Evolutionary conservation across 2,113 vertebrate species (phyloP), one percentile per base, ranked within the genome.

Genomic region (Galeopterus variegatus): DNA sequence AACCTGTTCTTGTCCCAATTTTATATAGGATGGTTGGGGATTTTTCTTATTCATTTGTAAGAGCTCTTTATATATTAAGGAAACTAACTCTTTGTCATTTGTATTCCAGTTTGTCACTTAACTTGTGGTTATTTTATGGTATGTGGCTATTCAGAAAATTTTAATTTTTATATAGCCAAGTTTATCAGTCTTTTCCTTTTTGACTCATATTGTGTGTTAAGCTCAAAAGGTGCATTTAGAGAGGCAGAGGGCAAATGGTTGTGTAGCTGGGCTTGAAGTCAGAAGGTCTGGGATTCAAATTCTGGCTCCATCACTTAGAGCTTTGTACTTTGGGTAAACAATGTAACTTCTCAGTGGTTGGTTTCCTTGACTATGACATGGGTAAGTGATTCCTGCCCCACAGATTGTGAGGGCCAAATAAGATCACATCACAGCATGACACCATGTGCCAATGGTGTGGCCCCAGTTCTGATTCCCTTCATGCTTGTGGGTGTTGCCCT

Each of bases 21-120:
- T 76, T 69, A 52, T 48, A 31, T 19, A 83, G 45, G 31, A 6
- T 11, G 56, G 7, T 41, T 21, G 50, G 81, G 18, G 56, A n/a
- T 24, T 70, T 94, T 93, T 54, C 52, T 85, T 93, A 79, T 73
- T 85, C 3, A 89, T 93, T 75, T 80, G 18, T 77, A n/a, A 94
- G 75, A 41, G 50, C 36, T 67, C 24, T 91, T 93, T 93, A 24
- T 56, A 64, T 90, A 77, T 72, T 81, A 56, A 95, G 36, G 73
- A 64, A 52, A 73, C 41, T 19, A 67, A 69, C 17, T 56, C 8
- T 86, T 85, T 72, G 72, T 88, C 45, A 17, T 45, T 90, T 56
- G 52, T 60, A 50, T 75, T 82, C 33, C 18, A 67, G 52, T 72
- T 89, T 79, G n/a, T 23, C 58, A 60, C 88, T 89, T 89, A 70